Evolutionary conservation across 2,797 vertebrate species (phyloP).

Genomic region (Rousettus madagascariensis): DNA sequence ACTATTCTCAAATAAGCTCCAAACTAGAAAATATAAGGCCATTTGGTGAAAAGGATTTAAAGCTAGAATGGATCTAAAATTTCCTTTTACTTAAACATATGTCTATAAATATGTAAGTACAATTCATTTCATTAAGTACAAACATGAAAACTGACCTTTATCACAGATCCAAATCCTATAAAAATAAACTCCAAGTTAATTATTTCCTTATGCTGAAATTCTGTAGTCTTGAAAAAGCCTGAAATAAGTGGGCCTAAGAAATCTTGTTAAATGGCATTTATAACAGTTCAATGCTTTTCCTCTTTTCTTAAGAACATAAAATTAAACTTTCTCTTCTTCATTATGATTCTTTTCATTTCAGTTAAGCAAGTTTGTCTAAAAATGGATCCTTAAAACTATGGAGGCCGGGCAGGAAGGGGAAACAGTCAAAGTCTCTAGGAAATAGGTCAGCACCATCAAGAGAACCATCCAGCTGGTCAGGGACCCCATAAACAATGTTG

Average conservation of each 20-base stretch:
- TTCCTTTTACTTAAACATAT: constrained; percentile 58
- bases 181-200: constrained; percentile 72
- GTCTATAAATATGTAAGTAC: constrained; percentile 55
- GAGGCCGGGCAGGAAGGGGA: neutral
- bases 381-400: constrained; percentile 17
- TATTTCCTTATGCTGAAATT: constrained; percentile 65
- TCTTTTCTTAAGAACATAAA: constrained; percentile 25
- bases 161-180: constrained; percentile 66
- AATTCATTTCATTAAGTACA: constrained; percentile 69
- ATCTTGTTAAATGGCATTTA: constrained; percentile 50
- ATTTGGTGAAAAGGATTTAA: constrained; percentile 48
- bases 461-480: neutral
- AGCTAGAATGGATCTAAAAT: constrained; percentile 55
- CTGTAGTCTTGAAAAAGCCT: constrained; percentile 37
- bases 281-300: neutral
- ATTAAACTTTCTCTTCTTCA: constrained; percentile 34
- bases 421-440: constrained; percentile 16
- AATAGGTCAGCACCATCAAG: neutral
- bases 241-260: constrained; percentile 54
- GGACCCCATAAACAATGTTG: neutral
- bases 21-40: constrained; percentile 54
- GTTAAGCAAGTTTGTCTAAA: constrained; percentile 27
- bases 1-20: constrained; percentile 45
- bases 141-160: constrained; percentile 73
- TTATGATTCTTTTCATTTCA: neutral